Conservation (phyloP, 2,113 vertebrate species). For the Caretta caretta region DNA sequence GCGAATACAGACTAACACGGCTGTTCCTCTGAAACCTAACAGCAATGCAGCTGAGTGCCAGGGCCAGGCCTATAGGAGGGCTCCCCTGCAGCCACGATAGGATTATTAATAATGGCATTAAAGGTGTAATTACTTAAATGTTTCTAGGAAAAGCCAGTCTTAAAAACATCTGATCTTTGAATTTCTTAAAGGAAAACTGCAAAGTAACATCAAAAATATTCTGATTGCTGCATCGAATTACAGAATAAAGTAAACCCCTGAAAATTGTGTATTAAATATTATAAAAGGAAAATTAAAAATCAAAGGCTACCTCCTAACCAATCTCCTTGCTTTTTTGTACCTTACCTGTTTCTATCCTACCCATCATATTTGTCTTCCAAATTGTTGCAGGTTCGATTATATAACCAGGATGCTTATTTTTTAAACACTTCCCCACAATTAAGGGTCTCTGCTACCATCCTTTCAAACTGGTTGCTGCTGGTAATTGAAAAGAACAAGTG, state of each 20-base stretch:
- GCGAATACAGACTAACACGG: too few relatives aligned
- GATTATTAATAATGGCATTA: background rate
- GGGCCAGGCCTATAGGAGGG: background rate
- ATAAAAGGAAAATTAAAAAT: background rate
- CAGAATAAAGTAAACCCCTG: background rate
- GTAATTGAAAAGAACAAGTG: slow-evolving; percentile 8
- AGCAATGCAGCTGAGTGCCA: fast-evolving
- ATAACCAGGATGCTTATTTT: background rate
- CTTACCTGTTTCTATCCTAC: background rate
- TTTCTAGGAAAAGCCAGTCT: background rate
- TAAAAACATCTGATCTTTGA: background rate
- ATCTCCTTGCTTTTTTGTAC: background rate
- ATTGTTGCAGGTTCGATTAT: background rate
- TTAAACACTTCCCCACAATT: background rate
- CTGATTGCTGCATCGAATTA: background rate
- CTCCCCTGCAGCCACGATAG: background rate
- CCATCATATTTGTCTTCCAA: background rate
- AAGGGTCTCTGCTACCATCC: background rate
- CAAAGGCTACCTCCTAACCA: background rate
- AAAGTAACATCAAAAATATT: background rate
- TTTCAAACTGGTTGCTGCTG: background rate
- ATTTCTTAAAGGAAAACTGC: background rate
- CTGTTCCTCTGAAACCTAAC: too few relatives aligned
- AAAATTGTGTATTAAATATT: background rate
- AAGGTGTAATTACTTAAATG: background rate